A percentile compares a stretch with the other conserved stretches of the same genome.
These are phyloP conservation scores for Oxyura jamaicensis DNA, from an alignment of 2,113 vertebrate species.

Conservation along the genomic window DNA sequence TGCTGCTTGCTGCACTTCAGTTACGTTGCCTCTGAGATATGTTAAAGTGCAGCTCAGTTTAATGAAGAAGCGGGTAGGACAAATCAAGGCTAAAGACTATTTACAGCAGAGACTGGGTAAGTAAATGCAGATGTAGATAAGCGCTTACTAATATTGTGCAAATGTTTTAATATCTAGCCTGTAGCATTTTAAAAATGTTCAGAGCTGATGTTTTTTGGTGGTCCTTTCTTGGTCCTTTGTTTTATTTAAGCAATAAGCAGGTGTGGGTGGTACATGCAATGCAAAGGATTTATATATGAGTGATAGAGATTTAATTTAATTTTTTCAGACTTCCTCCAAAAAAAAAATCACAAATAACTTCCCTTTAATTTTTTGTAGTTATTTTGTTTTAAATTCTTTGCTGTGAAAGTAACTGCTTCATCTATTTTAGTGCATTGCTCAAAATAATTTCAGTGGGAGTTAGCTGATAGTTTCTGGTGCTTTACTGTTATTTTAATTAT, in stretches of 20 bases:
- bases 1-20: slow-evolving; percentile 56
- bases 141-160: neutral
- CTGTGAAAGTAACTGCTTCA: neutral
- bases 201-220: neutral
- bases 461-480: slow-evolving; percentile 33
- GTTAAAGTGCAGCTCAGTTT: slow-evolving; percentile 47
- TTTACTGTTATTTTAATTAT: slow-evolving; percentile 60
- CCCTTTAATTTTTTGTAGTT: neutral
- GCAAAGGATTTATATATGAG: neutral
- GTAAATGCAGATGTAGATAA: slow-evolving; percentile 22
- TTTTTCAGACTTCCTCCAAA: slow-evolving; percentile 7
- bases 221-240: neutral
- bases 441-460: slow-evolving; percentile 65
- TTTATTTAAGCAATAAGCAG: neutral
- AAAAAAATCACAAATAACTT: neutral
- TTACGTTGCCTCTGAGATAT: slow-evolving; percentile 45
- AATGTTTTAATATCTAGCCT: neutral
- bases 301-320: neutral
- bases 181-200: neutral
- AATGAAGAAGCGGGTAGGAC: slow-evolving; percentile 30
- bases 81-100: neutral
- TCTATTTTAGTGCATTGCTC: slow-evolving; percentile 52
- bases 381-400: slow-evolving; percentile 21
- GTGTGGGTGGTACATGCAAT: neutral
- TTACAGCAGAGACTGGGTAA: slow-evolving; percentile 41